Conservation (phyloP, 2,888 invertebrate genomes). For the Patella pellucida region DNA sequence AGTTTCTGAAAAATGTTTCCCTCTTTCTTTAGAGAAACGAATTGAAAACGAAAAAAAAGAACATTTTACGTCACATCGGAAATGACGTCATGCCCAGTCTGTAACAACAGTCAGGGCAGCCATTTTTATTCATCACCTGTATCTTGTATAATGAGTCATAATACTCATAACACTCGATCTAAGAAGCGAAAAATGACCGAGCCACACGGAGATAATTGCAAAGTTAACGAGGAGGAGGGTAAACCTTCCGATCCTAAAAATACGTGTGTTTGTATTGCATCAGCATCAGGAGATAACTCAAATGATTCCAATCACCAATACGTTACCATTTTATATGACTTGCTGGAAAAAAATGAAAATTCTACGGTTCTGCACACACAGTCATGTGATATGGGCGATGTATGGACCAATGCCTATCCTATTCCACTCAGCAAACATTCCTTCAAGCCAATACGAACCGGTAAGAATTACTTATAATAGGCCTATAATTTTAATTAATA, state of each 20-base stretch:
- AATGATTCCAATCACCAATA: conserved; percentile 40
- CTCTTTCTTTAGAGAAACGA: no score
- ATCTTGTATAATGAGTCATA: not conserved
- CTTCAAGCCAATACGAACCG: conserved; percentile 51
- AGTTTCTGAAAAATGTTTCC: no score
- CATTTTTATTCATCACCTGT: no score
- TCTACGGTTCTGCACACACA: conserved; percentile 43
- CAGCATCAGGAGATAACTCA: conserved; percentile 36
- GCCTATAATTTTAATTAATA: no score
- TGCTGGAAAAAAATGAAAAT: conserved; percentile 23
- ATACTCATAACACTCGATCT: not conserved
- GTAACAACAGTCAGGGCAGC: no score
- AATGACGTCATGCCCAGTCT: no score
- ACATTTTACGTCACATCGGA: no score
- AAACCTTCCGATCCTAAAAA: conserved; percentile 13
- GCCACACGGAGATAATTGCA: not conserved
- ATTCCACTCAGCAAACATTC: conserved; percentile 54
- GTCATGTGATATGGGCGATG: conserved; percentile 60
- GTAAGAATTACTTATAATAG: conserved; percentile 17
- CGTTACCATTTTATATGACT: conserved; percentile 42
- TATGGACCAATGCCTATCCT: conserved; percentile 59
- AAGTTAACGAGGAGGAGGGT: not conserved
- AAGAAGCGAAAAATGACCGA: conserved; percentile 5
- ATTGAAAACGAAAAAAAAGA: no score
- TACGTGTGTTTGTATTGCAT: conserved; percentile 22